These are phyloP conservation scores for Cheiracanthium punctorium DNA, from an alignment of 2,888 invertebrate species.

Conservation along the genomic window DNA sequence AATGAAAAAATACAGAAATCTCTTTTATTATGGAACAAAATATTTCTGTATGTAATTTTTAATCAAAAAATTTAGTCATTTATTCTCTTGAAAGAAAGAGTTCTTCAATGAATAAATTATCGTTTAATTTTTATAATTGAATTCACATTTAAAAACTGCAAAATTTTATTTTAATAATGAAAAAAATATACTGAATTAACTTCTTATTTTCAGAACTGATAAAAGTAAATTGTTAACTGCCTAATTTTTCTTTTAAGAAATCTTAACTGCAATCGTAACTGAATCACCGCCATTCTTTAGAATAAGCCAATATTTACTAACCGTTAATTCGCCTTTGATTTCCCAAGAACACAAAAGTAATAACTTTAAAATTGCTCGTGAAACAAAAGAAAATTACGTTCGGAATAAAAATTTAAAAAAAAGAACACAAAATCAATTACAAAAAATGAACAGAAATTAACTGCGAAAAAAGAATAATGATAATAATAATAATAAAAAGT, in stretches of 20 bases:
- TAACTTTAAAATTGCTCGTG: conserved; percentile 41
- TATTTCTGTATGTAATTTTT: too few species aligned
- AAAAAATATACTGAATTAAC: neutral
- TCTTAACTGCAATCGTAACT: conserved; percentile 12
- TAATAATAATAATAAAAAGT: conserved; percentile 42
- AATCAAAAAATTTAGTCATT: too few species aligned
- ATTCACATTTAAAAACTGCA: too few species aligned
- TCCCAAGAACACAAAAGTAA: conserved; percentile 48
- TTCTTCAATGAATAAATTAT: too few species aligned
- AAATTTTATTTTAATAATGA: neutral
- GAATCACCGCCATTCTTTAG: neutral
- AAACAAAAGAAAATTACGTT: neutral
- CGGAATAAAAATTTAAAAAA: conserved; percentile 39
- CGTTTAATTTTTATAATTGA: too few species aligned
- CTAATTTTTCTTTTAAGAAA: neutral
- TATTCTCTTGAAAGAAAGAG: too few species aligned
- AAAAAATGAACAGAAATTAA: conserved; percentile 61
- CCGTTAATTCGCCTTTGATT: conserved; percentile 44
- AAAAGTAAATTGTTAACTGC: neutral
- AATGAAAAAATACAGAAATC: too few species aligned
- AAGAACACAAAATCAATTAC: conserved; percentile 25
- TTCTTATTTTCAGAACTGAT: neutral
- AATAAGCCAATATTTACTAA: conserved; percentile 30
- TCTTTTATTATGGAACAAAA: too few species aligned
- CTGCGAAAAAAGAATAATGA: conserved; percentile 49